phyloP scores from a whole-genome alignment of 2,888 invertebrate species.

The Melikaiella ostensackeni region DNA sequence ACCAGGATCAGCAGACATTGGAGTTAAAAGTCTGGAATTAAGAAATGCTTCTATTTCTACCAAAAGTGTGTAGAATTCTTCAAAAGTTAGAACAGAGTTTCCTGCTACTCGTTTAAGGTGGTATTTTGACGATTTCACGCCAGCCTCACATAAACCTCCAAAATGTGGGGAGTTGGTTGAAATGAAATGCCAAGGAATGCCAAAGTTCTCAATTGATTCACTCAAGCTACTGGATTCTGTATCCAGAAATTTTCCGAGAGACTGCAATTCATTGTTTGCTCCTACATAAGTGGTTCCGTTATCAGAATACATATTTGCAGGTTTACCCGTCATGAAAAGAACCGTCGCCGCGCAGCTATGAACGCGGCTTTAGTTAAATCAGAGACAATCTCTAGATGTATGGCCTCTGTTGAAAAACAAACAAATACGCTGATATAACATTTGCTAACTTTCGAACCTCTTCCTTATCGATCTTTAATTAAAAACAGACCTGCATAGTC shows the following conservation, averaged over 20 bases:
- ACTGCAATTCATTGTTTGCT: constrained; percentile 26
- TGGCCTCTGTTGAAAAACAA: constrained; percentile 8
- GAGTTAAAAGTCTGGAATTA: no score
- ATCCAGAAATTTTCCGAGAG: constrained; percentile 27
- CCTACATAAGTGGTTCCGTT: constrained; percentile 39
- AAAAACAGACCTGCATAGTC: constrained; percentile 34
- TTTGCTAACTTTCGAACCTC: constrained; percentile 26
- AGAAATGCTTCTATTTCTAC: no score
- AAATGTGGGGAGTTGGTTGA: background rate
- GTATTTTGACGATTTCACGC: background rate
- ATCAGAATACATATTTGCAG: constrained; percentile 6
- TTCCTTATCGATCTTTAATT: constrained; percentile 34
- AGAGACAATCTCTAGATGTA: constrained; percentile 29
- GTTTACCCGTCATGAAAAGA: constrained; percentile 38
- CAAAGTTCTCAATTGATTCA: constrained; percentile 3
- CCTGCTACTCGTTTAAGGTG: background rate
- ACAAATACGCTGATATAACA: constrained; percentile 36
- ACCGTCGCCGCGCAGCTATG: constrained; percentile 17
- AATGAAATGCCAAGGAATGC: constrained; percentile 13
- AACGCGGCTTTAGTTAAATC: constrained; percentile 23
- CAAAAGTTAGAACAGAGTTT: background rate
- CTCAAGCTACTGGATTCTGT: background rate
- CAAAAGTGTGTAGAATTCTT: constrained; percentile 2
- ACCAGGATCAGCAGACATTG: no score
- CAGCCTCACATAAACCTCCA: background rate